These are phyloP conservation scores for Acrocephalus arundinaceus DNA, from an alignment of 2,113 vertebrate genomes.

Conservation along the genomic window DNA sequence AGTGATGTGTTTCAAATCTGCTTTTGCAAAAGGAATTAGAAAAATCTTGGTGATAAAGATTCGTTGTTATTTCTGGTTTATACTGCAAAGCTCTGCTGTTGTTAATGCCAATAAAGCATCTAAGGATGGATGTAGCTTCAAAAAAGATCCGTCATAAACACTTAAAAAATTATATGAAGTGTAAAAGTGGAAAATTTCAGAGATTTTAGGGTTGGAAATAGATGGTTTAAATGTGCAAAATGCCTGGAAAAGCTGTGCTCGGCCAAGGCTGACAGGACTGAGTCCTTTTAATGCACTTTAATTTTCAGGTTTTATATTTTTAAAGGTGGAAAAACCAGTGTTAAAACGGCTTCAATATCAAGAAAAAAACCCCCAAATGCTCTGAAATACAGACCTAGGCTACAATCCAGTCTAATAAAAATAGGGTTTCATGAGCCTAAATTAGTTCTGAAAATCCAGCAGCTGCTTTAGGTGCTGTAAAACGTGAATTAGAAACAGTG, in stretches of 20 bases:
- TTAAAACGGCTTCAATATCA: not conserved
- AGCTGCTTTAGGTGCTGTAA: not conserved
- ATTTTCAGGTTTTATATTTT: not conserved
- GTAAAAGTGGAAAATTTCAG: conserved; percentile 1
- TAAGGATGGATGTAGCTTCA: not conserved
- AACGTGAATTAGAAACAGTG: not conserved
- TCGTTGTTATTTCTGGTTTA: not conserved
- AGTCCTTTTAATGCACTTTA: not conserved
- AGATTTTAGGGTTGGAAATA: conserved; percentile 2
- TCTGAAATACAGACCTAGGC: not conserved
- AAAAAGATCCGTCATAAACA: not conserved
- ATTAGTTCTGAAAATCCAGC: not conserved
- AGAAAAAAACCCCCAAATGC: not conserved
- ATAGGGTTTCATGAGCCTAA: not conserved
- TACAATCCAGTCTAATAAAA: conserved; percentile 22
- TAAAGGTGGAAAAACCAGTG: not conserved
- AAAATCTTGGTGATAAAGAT: not conserved
- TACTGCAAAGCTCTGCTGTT: not conserved
- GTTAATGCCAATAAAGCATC: not conserved
- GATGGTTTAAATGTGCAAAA: not conserved
- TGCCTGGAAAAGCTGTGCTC: not conserved
- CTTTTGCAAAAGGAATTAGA: not conserved
- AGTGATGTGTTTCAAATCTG: not conserved
- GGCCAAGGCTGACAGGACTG: not conserved
- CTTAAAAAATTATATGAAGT: not conserved